Evolutionary conservation across 2,888 invertebrate genomes (phyloP), one percentile per base, ranked within the genome.

Genomic region (Pelosia muscerda): DNA sequence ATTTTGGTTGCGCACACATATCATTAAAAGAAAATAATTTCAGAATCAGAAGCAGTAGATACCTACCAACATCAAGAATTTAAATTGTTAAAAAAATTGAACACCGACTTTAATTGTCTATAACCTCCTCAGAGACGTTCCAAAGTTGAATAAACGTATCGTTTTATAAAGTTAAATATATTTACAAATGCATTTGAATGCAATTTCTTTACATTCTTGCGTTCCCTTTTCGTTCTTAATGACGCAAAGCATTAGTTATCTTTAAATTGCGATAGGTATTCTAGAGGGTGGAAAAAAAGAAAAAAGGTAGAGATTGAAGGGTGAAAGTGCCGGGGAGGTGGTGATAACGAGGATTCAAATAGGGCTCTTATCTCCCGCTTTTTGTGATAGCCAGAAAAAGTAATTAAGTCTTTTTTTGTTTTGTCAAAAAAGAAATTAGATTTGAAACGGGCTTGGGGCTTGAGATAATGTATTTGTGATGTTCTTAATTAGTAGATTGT

Each of bases 241-340:
- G 94, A 92, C 91, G 87, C 73, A 72, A 78, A 73, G 87, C 94
- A 94, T 94, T 94, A 93, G 91, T 93, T 94, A 94, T 94, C 94
- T 94, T 87, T 85, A 91, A 91, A 93, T 92, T 90, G 90, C 90
- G 92, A 91, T 93, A 93, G 91, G 90, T 90, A 88, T 86, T 84
- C 86, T 86, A 84, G 82, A 81, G 82, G 86, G 84, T 82, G 79
- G 84, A 75, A 81, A 84, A 82, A 83, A 80, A 83, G 82, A 87
- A 83, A 88, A 49, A 88, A 87, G 88, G 81, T 77, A 75, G 76
- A 84, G 83, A 88, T 89, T 88, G 90, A 91, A 92, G 92, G 92
- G 91, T 87, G 89, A 86, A 86, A 87, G 87, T 84, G 86, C 86
- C 82, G 84, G 88, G 87, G 88, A 85, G 86, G 87, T 87, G 85